Conservation (phyloP, 2,113 vertebrate species). For the Bombycilla garrulus region DNA sequence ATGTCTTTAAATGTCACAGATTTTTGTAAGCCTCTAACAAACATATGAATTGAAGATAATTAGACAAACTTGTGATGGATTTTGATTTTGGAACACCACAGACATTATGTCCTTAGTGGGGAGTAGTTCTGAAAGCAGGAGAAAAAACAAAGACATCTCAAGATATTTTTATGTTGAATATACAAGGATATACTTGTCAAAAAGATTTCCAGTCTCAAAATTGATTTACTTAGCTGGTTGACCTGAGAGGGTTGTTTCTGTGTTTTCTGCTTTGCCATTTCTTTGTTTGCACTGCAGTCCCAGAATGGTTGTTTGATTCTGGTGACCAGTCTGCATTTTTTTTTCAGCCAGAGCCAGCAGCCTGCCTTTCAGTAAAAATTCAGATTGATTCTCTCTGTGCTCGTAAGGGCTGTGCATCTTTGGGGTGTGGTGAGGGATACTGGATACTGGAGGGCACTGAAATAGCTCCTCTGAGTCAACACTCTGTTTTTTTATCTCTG, state of each 20-base stretch:
- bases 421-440: neutral
- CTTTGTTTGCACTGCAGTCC: neutral
- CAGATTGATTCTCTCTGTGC: neutral
- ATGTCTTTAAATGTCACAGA: neutral
- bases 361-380: neutral
- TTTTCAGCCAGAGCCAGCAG: neutral
- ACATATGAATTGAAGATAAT: conserved; percentile 13
- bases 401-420: accelerated
- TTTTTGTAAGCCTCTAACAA: neutral
- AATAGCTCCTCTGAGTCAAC: neutral
- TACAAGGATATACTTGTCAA: neutral
- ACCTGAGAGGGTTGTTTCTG: neutral
- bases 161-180: neutral
- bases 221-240: neutral
- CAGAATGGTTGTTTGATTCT: neutral
- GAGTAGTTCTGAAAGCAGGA: neutral
- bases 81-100: neutral
- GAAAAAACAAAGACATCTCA: neutral
- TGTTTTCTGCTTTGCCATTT: neutral
- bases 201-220: neutral
- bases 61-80: neutral
- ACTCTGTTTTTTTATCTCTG: neutral
- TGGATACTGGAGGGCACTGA: neutral
- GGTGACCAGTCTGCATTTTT: neutral
- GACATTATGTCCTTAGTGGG: neutral